These are phyloP conservation scores for Turritopsis rubra DNA, from an alignment of 30 jellyfish, hydroid and myxozoan species.

Conservation along the genomic window DNA sequence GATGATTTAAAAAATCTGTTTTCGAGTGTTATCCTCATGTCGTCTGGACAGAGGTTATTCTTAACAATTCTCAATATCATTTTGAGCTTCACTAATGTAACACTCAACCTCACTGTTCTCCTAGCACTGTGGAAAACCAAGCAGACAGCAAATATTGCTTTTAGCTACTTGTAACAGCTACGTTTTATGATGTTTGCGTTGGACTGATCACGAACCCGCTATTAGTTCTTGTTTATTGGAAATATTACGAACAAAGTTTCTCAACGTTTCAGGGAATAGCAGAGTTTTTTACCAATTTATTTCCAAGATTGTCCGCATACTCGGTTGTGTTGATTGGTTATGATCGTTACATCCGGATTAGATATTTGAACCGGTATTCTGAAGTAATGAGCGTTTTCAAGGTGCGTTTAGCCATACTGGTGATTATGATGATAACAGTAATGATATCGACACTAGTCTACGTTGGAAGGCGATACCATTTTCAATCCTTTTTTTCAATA, in stretches of 20 bases:
- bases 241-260: not conserved
- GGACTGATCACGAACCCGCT: not conserved
- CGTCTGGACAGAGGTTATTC: not conserved
- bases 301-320: not conserved
- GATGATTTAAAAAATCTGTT: not conserved
- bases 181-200: not conserved
- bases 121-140: not conserved
- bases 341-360: constrained; percentile 4
- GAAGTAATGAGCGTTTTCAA: not conserved
- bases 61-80: not conserved
- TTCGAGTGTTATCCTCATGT: not conserved
- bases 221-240: not conserved
- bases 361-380: constrained; percentile 1
- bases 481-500: not conserved
- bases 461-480: not conserved
- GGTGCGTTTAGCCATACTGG: not conserved
- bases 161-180: not conserved
- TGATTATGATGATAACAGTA: not conserved
- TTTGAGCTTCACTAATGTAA: not conserved
- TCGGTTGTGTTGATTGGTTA: not conserved
- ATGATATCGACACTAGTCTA: not conserved
- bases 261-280: not conserved
- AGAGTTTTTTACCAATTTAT: not conserved
- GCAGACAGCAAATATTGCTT: not conserved
- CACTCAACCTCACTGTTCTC: not conserved